Percentiles rank a stretch among this genome's conserved stretches.
Evolutionary conservation across 1,140 invertebrate genomes (phyloP).

Genomic region (Halyomorpha halys): DNA sequence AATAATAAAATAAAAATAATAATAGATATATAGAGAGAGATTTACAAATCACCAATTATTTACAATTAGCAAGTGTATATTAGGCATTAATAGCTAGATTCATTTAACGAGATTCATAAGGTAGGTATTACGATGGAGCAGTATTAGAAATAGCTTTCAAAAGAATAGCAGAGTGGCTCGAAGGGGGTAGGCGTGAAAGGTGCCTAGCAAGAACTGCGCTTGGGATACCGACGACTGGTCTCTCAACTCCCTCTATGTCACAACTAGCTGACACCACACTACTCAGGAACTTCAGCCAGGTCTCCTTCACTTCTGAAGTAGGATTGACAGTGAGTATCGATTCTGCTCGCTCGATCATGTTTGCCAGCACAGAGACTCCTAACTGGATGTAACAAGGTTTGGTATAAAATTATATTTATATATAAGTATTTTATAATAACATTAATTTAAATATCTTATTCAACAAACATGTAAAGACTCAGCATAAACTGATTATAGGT

Average conservation of each 20-base stretch:
- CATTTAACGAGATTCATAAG: neutral
- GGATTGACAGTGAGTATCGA: neutral
- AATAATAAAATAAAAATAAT: no score
- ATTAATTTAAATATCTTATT: no score
- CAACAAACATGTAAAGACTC: no score
- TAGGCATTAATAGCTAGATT: neutral
- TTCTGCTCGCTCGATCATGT: constrained; percentile 26
- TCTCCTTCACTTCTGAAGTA: neutral
- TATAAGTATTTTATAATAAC: no score
- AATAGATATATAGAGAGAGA: neutral
- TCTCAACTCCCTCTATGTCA: constrained; percentile 2
- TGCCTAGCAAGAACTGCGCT: constrained; percentile 19
- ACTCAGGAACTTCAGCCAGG: constrained; percentile 15
- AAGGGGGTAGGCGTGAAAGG: constrained; percentile 5
- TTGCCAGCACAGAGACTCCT: constrained; percentile 25
- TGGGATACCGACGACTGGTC: constrained; percentile 25
- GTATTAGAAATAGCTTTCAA: constrained; percentile 8
- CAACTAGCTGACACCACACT: constrained; percentile 9
- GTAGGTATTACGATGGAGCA: neutral
- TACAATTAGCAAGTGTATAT: constrained; percentile 3
- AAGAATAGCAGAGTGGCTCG: neutral
- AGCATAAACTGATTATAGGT: no score
- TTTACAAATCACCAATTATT: constrained; percentile 2
- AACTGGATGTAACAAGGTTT: constrained; percentile 14
- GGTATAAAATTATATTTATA: no score